Conservation (phyloP, 2,797 vertebrate species). For the Protonibea diacanthus region DNA sequence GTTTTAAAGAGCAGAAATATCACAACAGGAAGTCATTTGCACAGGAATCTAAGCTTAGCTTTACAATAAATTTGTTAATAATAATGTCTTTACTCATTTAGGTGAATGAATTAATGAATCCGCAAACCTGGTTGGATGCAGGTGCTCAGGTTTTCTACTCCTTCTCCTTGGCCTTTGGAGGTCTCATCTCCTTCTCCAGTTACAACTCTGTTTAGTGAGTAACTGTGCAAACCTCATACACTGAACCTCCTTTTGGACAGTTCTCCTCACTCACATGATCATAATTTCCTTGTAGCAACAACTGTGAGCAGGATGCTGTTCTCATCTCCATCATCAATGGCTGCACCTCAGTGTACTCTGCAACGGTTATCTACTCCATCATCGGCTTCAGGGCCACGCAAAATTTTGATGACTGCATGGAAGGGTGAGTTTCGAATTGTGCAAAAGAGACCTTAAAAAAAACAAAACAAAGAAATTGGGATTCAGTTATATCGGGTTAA, state of each 20-base stretch:
- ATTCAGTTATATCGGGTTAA: not conserved
- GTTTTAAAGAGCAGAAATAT: not conserved
- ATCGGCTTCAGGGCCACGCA: conserved; percentile 95
- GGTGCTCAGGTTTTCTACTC: conserved; percentile 97
- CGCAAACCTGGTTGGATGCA: conserved; percentile 93
- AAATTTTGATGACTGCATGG: conserved; percentile 89
- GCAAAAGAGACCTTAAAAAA: not conserved
- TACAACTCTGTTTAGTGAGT: conserved; percentile 98
- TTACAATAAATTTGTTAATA: not conserved
- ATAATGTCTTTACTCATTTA: conserved; percentile 60
- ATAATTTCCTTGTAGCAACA: conserved; percentile 86
- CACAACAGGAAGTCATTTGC: not conserved
- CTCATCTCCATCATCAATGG: conserved; percentile 93
- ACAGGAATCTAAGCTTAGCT: not conserved
- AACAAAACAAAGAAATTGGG: fast-evolving
- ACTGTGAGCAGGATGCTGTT: conserved; percentile 93
- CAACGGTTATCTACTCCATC: conserved; percentile 95
- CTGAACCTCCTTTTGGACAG: not conserved
- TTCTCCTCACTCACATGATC: conserved; percentile 26
- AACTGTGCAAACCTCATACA: not conserved
- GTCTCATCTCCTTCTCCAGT: conserved; percentile 98
- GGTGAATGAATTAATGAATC: conserved; percentile 91
- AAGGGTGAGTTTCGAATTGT: conserved; percentile 77
- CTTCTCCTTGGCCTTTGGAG: conserved; percentile 95
- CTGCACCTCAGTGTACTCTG: conserved; percentile 92